A percentile compares a stretch with the other conserved stretches of the same genome.
phyloP scores from a whole-genome alignment of 2,797 vertebrate genomes.

The Anguilla anguilla region DNA sequence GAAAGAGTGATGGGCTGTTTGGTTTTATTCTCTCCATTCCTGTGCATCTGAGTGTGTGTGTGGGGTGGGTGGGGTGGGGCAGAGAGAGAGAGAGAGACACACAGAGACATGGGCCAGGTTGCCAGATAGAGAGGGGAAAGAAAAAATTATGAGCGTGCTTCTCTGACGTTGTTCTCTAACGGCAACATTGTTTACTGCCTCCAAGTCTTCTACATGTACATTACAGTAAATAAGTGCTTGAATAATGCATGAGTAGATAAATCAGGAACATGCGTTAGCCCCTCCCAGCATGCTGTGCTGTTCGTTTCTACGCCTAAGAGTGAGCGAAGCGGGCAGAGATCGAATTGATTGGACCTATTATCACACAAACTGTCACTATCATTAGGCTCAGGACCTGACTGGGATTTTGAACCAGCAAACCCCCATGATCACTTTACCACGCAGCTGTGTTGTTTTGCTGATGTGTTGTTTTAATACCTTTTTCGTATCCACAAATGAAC shows the following conservation, averaged over 20 bases:
- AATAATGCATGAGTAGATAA: constrained; percentile 13
- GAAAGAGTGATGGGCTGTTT: too few species aligned
- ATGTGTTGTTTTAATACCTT: too few species aligned
- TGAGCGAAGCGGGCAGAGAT: neutral
- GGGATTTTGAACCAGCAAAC: neutral
- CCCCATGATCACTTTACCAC: neutral
- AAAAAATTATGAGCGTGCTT: neutral
- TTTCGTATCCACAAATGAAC: too few species aligned
- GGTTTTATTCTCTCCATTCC: too few species aligned
- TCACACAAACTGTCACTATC: neutral
- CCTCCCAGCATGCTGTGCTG: neutral
- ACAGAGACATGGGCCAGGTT: neutral
- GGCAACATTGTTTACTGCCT: neutral
- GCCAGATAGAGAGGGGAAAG: neutral
- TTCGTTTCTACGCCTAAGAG: neutral
- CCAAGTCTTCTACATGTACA: neutral
- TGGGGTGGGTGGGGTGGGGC: too few species aligned
- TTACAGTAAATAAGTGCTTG: neutral
- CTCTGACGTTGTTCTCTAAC: neutral
- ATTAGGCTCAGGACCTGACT: neutral
- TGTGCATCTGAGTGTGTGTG: too few species aligned
- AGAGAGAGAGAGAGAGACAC: neutral
- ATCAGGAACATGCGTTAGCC: constrained; percentile 7
- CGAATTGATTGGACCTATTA: neutral
- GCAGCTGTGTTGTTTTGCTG: neutral